Evolutionary conservation across 2,888 invertebrate species (phyloP), one percentile per base, ranked within the genome.

Genomic region (Auanema sp.): DNA sequence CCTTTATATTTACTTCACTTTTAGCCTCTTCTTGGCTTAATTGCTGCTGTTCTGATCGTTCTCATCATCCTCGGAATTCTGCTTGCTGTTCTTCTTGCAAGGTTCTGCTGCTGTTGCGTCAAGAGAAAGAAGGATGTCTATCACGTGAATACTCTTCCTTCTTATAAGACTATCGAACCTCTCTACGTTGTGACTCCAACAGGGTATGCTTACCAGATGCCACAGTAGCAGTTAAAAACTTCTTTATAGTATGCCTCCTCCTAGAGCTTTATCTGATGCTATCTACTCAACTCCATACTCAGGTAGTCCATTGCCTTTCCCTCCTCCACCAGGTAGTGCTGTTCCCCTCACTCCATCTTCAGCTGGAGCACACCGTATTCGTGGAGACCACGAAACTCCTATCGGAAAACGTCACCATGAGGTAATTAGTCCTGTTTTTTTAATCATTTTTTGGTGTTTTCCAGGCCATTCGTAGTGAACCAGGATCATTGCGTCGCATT

Each of bases 161-260:
- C 79, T 10, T 81, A 81, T 73, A 81, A 81, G 58, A 73, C 77
- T 18, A 74, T 80, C 60, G 81, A 81, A 52, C 81, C 81, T 1
- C 71, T 81, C 42, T 81, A 81, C 63, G 80, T 81, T 50, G 77
- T 81, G 42, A 80, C 81, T 3, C 80, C 80, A 21, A 73, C 76
- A 25, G 62, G 66, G 68, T 71, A 47, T 58, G 66, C 58, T 12
- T 47, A 21, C 23, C 43, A 33, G 23, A 18, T 47, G 47, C 8
- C 47, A 5, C 47, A 47, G 8, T 5, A 47, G 3, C 16, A 21
- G 55, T 23, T 5, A 8, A 58, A n/a, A 21, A 18, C n/a, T 25
- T 11, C 23, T 47, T 18, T 71, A 18, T 53, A 72, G 69, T 44
- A 54, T 18, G 14, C 63, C 51, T n/a, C 23, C 53, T 5, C 52